A percentile compares a stretch with the other conserved stretches of the same genome.
Evolutionary conservation across 2,113 vertebrate genomes (phyloP).

Genomic region (Microcebus tavaratra): DNA sequence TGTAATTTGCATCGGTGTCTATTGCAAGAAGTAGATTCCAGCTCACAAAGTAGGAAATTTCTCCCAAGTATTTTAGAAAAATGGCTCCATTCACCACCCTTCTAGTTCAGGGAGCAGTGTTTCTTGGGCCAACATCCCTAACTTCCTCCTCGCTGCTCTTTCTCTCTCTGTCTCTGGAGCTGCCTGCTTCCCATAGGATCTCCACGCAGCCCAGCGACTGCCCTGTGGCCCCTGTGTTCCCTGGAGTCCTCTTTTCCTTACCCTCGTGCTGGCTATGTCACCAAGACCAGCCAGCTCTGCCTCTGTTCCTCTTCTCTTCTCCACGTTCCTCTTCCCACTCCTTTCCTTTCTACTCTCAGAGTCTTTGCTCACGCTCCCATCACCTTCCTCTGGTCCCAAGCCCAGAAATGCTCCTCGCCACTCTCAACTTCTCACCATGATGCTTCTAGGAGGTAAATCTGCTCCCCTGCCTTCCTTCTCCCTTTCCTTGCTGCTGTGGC

Average conservation of each 20-base stretch:
- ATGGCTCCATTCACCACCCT: background rate
- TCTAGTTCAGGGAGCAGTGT: background rate
- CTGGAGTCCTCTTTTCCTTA: background rate
- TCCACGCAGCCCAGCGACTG: background rate
- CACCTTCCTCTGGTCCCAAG: background rate
- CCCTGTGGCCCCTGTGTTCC: background rate
- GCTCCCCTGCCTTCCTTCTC: background rate
- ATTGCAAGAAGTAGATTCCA: background rate
- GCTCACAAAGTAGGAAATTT: background rate
- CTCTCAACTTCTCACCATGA: background rate
- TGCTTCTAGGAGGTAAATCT: background rate
- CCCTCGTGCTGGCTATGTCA: too few relatives aligned
- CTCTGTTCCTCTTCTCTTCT: background rate
- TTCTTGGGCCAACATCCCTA: background rate
- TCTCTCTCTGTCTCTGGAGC: background rate
- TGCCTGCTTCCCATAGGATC: background rate
- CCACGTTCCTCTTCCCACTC: background rate
- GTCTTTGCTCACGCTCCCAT: background rate
- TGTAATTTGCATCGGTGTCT: background rate
- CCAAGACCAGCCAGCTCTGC: background rate
- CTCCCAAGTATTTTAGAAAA: too few relatives aligned
- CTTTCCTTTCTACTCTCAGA: background rate
- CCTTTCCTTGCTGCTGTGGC: background rate
- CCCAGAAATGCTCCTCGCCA: background rate
- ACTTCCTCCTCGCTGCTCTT: background rate